Base-by-base conservation (phyloP, 2,888 invertebrate species). In the Heliconius cydno region DNA sequence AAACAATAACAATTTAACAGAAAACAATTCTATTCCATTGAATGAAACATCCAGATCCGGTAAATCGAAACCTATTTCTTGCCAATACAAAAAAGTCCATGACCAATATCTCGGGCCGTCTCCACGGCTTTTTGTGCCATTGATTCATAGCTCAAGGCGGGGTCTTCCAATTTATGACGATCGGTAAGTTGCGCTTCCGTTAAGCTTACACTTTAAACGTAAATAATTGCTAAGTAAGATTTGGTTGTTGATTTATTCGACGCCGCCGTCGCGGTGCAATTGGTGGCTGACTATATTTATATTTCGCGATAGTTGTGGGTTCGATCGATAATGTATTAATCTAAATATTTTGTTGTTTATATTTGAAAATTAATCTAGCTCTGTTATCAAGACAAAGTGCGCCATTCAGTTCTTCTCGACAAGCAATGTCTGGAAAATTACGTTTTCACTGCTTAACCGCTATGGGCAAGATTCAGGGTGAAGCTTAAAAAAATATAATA, bases 91-190 rank as follows among this genome's bases (percentile, higher is more conserved):
- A 73, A 73, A 73, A 73, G 15, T 12, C 13, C 19, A 41, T 75
- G 46, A 41, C 65, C 75, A 57, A 52, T 52, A 76, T 52, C 30
- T 57, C 52, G n/a, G 7, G n/a, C 10, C 87, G 80, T 84, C 88
- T 90, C 89, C 83, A 84, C 57, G n/a, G 66, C 34, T 78, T 85
- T 84, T 82, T 87, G 85, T 86, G 77, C 88, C 80, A 88, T 88
- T 89, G 90, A 90, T 89, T 88, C 88, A 91, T 90, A 86, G 87
- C 88, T 80, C 82, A 83, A 87, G 88, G 88, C 88, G 90, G 87
- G 86, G 84, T 85, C 84, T 81, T 84, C 82, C 84, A 89, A 91
- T 91, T 92, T 92, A 92, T 90, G 92, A 90, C 90, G 86, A 86
- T 86, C 85, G 85, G 85, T 83, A 82, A 83, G 84, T 84, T 84